Evolutionary conservation across 1,140 invertebrate species (phyloP).

Genomic region (Ooceraea biroi): DNA sequence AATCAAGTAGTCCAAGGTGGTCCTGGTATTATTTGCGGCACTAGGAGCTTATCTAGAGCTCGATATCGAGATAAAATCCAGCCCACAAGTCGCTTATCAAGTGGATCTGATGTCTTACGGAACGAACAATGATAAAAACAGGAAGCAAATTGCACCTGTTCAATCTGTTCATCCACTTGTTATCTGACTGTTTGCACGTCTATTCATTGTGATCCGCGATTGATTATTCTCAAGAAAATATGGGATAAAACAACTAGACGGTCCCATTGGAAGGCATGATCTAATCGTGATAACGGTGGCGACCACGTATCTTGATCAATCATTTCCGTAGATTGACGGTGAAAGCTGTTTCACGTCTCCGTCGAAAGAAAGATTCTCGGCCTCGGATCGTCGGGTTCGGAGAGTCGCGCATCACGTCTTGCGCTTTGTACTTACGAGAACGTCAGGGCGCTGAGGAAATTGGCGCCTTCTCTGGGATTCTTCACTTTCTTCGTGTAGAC

Average conservation of each 20-base stretch:
- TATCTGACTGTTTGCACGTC: neutral
- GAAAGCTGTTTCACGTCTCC: no score
- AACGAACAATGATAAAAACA: neutral
- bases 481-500: conserved; percentile 82
- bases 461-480: conserved; percentile 87
- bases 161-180: neutral
- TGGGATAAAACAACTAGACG: neutral
- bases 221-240: neutral
- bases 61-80: no score
- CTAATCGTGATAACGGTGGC: neutral
- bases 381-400: no score
- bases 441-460: conserved; percentile 86
- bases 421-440: conserved; percentile 86
- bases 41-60: no score
- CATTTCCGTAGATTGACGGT: no score
- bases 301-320: no score
- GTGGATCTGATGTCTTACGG: neutral
- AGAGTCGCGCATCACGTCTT: neutral
- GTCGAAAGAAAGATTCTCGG: no score
- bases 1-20: no score
- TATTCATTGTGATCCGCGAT: no score
- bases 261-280: neutral
- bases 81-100: neutral
- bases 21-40: no score
- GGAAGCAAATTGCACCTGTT: neutral